Evolutionary conservation across 1,140 invertebrate genomes (phyloP).

Genomic region (Triops longicaudatus): DNA sequence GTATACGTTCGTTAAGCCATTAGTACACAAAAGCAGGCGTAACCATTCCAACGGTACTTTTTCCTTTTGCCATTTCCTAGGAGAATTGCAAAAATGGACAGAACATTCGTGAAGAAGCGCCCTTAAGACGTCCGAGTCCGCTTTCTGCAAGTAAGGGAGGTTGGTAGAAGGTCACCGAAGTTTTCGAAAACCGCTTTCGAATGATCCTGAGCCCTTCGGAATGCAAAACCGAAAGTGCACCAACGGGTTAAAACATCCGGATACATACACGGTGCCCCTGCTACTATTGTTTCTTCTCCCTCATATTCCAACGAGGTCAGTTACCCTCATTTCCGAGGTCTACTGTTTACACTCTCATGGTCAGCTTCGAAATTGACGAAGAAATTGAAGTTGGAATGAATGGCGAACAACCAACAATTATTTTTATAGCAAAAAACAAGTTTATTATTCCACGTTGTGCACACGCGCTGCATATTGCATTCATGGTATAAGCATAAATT

Average conservation of each 20-base stretch:
- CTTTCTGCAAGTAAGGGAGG: background rate
- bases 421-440: background rate
- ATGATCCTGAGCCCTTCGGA: background rate
- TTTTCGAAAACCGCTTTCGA: background rate
- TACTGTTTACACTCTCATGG: background rate
- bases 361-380: background rate
- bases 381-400: background rate
- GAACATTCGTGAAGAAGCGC: background rate
- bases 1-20: background rate
- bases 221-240: background rate
- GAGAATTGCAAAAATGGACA: background rate
- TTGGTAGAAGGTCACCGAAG: background rate
- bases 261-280: background rate
- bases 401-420: background rate
- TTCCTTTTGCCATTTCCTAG: background rate
- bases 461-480: background rate
- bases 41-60: background rate
- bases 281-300: background rate
- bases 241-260: background rate
- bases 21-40: background rate
- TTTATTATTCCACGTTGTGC: background rate
- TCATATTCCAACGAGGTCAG: background rate
- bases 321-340: background rate
- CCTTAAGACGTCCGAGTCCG: background rate
- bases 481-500: constrained; percentile 7